Percentiles rank a stretch among this genome's conserved stretches.
Conservation (phyloP, 1,140 invertebrate species). For the Temnothorax longispinosus region DNA sequence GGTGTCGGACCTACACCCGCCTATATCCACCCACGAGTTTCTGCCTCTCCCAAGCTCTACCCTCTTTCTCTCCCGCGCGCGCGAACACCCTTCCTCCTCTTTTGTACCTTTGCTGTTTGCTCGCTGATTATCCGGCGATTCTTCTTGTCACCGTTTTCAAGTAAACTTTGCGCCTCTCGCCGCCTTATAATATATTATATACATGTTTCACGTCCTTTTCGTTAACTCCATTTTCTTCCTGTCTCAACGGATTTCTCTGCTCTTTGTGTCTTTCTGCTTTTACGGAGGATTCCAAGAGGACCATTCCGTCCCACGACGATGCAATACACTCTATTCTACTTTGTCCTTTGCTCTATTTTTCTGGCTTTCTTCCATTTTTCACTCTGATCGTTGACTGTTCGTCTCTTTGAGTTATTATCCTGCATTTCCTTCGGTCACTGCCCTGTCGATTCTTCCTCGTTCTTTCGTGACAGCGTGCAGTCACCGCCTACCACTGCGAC, state of each 20-base stretch:
- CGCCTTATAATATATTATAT: neutral
- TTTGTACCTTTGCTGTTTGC: slow-evolving; percentile 21
- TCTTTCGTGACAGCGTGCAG: neutral
- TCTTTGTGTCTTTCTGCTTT: neutral
- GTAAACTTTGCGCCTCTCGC: slow-evolving; percentile 1
- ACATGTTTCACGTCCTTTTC: neutral
- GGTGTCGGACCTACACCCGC: slow-evolving; percentile 25
- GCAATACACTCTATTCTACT: neutral
- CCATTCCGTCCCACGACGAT: neutral
- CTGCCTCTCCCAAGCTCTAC: slow-evolving; percentile 9
- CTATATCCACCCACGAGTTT: slow-evolving; percentile 15
- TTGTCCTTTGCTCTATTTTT: slow-evolving; percentile 27
- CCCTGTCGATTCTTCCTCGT: slow-evolving; percentile 14
- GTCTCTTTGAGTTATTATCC: slow-evolving; percentile 15
- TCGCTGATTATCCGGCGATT: slow-evolving; percentile 32
- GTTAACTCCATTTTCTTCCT: slow-evolving; percentile 2
- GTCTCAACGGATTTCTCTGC: neutral
- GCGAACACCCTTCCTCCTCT: neutral
- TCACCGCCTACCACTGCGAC: neutral
- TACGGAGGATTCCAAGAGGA: neutral
- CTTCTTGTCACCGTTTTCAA: slow-evolving; percentile 10
- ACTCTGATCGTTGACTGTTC: neutral
- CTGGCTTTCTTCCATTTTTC: neutral
- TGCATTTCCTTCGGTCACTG: neutral
- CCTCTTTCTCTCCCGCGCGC: neutral